Conservation (phyloP, 2,888 invertebrate genomes). For the Cerceris rybyensis region DNA sequence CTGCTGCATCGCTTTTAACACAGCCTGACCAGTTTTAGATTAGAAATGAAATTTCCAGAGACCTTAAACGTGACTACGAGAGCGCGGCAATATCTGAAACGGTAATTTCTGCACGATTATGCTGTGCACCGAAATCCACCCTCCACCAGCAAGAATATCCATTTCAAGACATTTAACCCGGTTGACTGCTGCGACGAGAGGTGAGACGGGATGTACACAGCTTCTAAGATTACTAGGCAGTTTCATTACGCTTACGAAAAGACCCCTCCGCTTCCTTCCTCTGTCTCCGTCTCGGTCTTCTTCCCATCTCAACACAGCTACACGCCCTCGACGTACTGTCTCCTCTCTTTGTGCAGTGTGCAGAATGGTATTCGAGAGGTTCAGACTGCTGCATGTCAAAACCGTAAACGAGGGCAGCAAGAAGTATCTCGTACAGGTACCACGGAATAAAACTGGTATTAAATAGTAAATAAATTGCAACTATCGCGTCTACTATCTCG, state of each 20-base stretch:
- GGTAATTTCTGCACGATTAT: slow-evolving; percentile 70
- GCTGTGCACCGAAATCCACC: slow-evolving; percentile 59
- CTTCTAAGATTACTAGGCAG: slow-evolving; percentile 77
- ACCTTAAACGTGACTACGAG: background rate
- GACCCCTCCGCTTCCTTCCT: slow-evolving; percentile 17
- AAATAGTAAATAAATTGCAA: no score
- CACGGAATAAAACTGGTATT: no score
- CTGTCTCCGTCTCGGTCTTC: no score
- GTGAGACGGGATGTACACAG: slow-evolving; percentile 66
- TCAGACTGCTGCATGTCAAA: slow-evolving; percentile 61
- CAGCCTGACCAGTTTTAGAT: slow-evolving; percentile 1
- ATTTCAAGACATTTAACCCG: slow-evolving; percentile 78
- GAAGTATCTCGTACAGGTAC: no score
- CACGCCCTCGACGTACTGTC: background rate
- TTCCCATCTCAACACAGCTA: no score
- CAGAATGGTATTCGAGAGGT: slow-evolving; percentile 53
- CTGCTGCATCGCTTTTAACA: no score
- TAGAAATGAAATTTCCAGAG: no score
- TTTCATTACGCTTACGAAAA: slow-evolving; percentile 73
- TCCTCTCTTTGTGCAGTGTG: slow-evolving; percentile 6
- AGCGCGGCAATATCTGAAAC: slow-evolving; percentile 73
- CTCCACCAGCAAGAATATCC: slow-evolving; percentile 70
- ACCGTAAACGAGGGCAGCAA: slow-evolving; percentile 46
- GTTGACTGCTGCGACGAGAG: slow-evolving; percentile 67
- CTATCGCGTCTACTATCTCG: no score